Evolutionary conservation across 2,797 vertebrate genomes (phyloP).

Genomic region (Parauchenoglanis punctatus): DNA sequence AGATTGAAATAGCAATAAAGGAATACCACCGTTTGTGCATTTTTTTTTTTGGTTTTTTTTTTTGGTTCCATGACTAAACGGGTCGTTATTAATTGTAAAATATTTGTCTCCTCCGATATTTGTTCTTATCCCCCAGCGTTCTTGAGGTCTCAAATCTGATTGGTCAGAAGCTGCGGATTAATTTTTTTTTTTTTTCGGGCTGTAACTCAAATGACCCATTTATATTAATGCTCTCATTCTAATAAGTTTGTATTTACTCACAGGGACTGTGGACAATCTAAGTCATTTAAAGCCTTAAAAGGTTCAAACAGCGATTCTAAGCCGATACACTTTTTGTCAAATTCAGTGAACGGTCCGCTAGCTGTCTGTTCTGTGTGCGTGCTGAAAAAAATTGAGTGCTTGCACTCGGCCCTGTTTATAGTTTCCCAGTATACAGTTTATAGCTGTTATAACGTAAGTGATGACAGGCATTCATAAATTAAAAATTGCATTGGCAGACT

Average conservation of each 20-base stretch:
- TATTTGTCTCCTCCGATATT: neutral
- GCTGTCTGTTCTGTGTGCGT: too few relatives aligned
- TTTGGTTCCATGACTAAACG: neutral
- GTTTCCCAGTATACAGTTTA: neutral
- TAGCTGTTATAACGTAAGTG: neutral
- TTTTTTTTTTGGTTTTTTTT: neutral
- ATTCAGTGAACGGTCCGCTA: too few relatives aligned
- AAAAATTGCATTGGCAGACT: neutral
- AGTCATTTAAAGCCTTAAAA: neutral
- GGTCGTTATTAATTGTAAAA: neutral
- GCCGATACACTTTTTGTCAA: too few relatives aligned
- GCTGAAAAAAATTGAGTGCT: too few relatives aligned
- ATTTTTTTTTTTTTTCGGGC: neutral
- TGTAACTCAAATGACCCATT: neutral
- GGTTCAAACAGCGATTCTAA: too few relatives aligned
- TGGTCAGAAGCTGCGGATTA: too few relatives aligned
- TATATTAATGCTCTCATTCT: neutral
- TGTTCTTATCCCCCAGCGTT: neutral
- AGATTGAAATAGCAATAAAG: neutral
- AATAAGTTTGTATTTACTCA: neutral
- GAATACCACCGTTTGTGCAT: neutral
- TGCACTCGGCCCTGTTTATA: too few relatives aligned
- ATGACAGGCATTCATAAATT: neutral
- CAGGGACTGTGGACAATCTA: neutral
- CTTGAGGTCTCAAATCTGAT: constrained; percentile 1